These are phyloP conservation scores for Apoda limacodes DNA, from an alignment of 2,888 invertebrate genomes.

Conservation along the genomic window DNA sequence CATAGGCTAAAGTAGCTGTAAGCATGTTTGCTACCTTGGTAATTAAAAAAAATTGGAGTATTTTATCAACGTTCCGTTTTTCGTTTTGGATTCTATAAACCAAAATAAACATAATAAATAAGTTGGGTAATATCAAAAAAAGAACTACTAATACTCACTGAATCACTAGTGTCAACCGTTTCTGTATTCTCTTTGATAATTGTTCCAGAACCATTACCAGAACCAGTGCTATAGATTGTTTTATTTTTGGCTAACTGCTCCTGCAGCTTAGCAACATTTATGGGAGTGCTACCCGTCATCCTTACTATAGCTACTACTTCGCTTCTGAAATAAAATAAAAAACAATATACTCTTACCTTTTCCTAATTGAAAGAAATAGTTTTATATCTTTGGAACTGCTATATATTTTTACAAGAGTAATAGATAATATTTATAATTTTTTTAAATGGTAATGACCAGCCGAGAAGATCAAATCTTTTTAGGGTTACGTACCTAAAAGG, in stretches of 20 bases:
- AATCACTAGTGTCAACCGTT: constrained; percentile 29
- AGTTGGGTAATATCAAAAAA: no score
- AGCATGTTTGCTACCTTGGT: no score
- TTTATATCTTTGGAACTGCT: background rate
- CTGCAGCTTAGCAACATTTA: constrained; percentile 79
- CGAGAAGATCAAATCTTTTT: no score
- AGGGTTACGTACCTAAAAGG: no score
- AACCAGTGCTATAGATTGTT: constrained; percentile 49
- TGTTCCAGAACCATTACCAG: constrained; percentile 21
- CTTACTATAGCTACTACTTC: constrained; percentile 79
- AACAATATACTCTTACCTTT: background rate
- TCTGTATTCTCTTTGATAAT: constrained; percentile 25
- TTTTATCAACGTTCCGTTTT: no score
- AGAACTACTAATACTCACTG: constrained; percentile 31
- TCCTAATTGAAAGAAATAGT: background rate
- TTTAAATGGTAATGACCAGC: background rate
- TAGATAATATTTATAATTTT: background rate
- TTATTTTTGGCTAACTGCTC: constrained; percentile 67
- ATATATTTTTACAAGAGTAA: background rate
- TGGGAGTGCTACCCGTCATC: constrained; percentile 74
- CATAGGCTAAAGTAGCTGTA: no score
- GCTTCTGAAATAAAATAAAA: constrained; percentile 62
- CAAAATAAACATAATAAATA: no score
- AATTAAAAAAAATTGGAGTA: no score
- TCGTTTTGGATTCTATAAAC: no score